Conservation (phyloP, 2,797 vertebrate genomes). For the Xiphorhynchus erythropygius region DNA sequence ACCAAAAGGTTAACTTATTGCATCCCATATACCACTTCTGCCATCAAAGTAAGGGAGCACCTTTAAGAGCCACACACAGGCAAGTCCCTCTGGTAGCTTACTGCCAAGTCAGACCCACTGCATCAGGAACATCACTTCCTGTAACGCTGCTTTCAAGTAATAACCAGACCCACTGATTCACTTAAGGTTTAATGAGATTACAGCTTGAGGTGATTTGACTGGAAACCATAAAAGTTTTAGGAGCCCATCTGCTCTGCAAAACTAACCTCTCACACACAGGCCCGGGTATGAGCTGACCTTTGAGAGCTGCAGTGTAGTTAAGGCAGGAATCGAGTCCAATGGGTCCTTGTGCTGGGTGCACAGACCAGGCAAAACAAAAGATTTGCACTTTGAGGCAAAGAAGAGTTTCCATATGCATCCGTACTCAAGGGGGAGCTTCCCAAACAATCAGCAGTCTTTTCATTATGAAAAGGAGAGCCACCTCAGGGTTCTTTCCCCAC, state of each 20-base stretch:
- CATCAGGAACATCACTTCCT: slow-evolving; percentile 53
- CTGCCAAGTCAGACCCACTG: slow-evolving; percentile 7
- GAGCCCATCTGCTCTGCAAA: slow-evolving; percentile 65
- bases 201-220: slow-evolving; percentile 63
- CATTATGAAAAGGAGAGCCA: background rate
- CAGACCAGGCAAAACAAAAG: background rate
- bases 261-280: slow-evolving; percentile 4
- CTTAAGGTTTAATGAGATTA: slow-evolving; percentile 66
- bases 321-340: background rate
- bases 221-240: slow-evolving; percentile 68
- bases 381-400: background rate
- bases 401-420: background rate
- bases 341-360: background rate
- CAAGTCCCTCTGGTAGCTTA: background rate
- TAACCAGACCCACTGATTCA: slow-evolving; percentile 62
- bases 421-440: background rate
- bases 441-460: background rate
- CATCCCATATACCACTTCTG: background rate
- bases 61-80: slow-evolving; percentile 41
- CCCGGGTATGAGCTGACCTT: background rate
- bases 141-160: slow-evolving; percentile 58
- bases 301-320: background rate
- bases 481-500: slow-evolving; percentile 2
- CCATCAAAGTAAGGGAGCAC: background rate
- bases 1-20: background rate